A percentile compares a stretch with the other conserved stretches of the same genome.
These are phyloP conservation scores for Sarcophaga bullata DNA, from an alignment of 1,140 invertebrate species.

Conservation along the genomic window DNA sequence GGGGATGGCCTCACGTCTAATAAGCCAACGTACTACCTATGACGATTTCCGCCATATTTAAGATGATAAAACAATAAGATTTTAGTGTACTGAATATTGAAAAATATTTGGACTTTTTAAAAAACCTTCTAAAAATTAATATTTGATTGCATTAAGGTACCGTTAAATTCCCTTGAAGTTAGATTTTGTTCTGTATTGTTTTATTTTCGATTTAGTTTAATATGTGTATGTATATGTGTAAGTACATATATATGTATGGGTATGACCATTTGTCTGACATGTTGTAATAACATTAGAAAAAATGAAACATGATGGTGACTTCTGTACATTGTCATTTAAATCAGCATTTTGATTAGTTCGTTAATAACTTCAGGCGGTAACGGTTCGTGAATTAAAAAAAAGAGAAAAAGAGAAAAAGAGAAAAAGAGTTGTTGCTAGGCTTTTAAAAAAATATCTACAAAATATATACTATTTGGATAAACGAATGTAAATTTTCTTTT, in stretches of 20 bases:
- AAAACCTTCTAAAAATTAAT: neutral
- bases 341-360: conserved; percentile 38
- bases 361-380: conserved; percentile 28
- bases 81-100: too few relatives aligned
- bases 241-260: neutral
- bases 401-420: neutral
- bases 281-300: conserved; percentile 6
- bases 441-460: too few relatives aligned
- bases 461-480: too few relatives aligned
- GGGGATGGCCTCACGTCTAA: too few relatives aligned
- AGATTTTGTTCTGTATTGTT: neutral
- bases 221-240: neutral
- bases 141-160: neutral
- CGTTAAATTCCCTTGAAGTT: neutral
- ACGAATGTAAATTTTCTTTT: too few relatives aligned
- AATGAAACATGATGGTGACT: conserved; percentile 1
- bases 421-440: neutral
- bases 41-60: too few relatives aligned
- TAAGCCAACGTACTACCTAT: too few relatives aligned
- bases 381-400: too few relatives aligned
- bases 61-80: too few relatives aligned
- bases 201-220: neutral
- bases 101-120: too few relatives aligned
- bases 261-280: conserved; percentile 13
- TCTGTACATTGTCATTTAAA: conserved; percentile 5